Evolutionary conservation across 2,113 vertebrate species (phyloP).

Genomic region (Strigops habroptila): DNA sequence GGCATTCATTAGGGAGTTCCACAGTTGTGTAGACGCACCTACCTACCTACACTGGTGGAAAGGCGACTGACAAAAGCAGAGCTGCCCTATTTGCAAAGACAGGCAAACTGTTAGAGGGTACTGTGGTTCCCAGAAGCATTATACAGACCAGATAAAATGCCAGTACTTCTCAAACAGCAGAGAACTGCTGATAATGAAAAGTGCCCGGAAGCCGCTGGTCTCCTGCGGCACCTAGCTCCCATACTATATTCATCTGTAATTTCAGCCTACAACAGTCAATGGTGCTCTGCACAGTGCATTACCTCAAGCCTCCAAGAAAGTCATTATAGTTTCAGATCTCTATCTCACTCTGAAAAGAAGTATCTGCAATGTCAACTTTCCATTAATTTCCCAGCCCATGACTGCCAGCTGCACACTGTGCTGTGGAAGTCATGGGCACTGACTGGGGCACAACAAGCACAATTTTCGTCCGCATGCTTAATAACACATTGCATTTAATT

Average conservation of each 20-base stretch:
- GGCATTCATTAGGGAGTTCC: not conserved
- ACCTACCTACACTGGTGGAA: not conserved
- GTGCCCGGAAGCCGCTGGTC: not conserved
- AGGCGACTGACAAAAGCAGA: not conserved
- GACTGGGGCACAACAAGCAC: not conserved
- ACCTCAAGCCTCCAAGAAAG: not conserved
- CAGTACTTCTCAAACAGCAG: not conserved
- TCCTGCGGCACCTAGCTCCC: not conserved
- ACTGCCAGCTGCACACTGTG: not conserved
- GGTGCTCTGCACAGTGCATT: not conserved
- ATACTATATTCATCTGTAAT: not conserved
- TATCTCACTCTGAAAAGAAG: not conserved
- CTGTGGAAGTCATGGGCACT: not conserved
- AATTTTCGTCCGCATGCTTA: not conserved
- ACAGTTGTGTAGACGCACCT: not conserved
- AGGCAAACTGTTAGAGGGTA: not conserved
- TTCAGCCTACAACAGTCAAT: not conserved
- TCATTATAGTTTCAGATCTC: not conserved
- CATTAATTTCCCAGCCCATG: not conserved
- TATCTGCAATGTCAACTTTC: not conserved
- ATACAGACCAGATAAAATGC: not conserved
- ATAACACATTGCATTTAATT: not conserved
- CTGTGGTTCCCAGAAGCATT: not conserved
- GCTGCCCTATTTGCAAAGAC: not conserved
- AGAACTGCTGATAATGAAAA: fast-evolving